phyloP scores from a whole-genome alignment of 1,140 invertebrate genomes.

The Drosophila tsacasi region DNA sequence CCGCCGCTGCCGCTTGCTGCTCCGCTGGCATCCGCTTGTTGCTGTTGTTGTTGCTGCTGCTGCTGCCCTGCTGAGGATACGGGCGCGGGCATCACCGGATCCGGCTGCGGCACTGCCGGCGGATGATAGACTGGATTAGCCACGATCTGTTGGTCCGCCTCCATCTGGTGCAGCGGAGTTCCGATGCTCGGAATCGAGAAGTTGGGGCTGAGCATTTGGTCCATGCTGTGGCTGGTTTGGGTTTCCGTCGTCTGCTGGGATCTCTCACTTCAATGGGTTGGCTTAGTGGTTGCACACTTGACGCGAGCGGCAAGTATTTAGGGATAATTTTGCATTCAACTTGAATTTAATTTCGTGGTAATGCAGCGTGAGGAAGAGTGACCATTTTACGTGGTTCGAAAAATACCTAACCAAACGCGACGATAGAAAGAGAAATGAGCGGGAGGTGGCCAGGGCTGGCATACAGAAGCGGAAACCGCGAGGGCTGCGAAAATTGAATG shows the following conservation, averaged over 20 bases:
- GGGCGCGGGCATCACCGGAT: conserved; percentile 36
- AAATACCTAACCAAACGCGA: not conserved
- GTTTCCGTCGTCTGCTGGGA: not conserved
- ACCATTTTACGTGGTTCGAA: not conserved
- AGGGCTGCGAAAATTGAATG: not conserved
- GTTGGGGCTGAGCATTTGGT: conserved; percentile 96
- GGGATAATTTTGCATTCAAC: conserved; percentile 2
- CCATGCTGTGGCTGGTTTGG: conserved; percentile 59
- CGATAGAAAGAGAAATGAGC: conserved; percentile 1
- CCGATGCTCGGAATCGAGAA: conserved; percentile 96
- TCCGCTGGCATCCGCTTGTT: conserved; percentile 36
- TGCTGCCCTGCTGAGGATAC: conserved; percentile 50
- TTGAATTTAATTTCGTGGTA: conserved; percentile 9
- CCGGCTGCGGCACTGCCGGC: conserved; percentile 87
- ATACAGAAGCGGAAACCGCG: too few relatives aligned
- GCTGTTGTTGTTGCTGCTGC: conserved; percentile 74
- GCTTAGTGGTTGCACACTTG: not conserved
- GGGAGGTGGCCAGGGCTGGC: not conserved
- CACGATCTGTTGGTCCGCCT: conserved; percentile 91
- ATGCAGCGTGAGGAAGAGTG: conserved; percentile 14
- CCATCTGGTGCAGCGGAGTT: conserved; percentile 95
- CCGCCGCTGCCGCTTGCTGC: conserved; percentile 30
- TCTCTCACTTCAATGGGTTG: not conserved
- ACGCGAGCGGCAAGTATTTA: not conserved
- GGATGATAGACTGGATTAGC: conserved; percentile 92